Conservation (phyloP, 2,797 vertebrate species). For the Perodicticus potto region DNA sequence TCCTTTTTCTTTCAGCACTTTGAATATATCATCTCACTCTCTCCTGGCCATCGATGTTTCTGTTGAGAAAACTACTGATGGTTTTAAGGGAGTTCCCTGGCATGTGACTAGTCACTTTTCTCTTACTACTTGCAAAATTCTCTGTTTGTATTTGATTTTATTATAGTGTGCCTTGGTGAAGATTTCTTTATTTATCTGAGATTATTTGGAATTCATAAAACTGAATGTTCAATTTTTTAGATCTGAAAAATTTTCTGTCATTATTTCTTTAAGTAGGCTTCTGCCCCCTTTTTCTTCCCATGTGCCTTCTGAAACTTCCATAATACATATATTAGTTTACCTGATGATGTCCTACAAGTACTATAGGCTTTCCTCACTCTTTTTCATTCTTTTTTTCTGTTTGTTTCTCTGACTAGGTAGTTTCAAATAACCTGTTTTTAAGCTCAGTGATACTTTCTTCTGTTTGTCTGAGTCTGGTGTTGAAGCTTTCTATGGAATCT, state of each 20-base stretch:
- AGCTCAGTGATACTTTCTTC: background rate
- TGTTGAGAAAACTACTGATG: background rate
- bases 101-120: background rate
- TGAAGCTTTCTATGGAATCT: background rate
- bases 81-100: background rate
- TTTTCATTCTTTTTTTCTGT: background rate
- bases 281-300: background rate
- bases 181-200: background rate
- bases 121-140: background rate
- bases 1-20: background rate
- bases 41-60: background rate
- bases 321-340: background rate
- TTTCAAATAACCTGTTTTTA: background rate
- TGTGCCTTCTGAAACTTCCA: background rate
- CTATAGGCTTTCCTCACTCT: background rate
- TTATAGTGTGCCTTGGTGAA: background rate
- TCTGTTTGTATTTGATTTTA: background rate
- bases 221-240: background rate
- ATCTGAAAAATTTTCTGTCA: background rate
- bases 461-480: background rate
- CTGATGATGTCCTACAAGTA: background rate
- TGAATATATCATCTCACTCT: background rate
- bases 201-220: background rate
- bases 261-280: background rate
- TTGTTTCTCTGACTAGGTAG: background rate